A percentile compares a stretch with the other conserved stretches of the same genome.
Evolutionary conservation across 2,888 invertebrate species (phyloP).

Genomic region (Meiosimyza decipiens): DNA sequence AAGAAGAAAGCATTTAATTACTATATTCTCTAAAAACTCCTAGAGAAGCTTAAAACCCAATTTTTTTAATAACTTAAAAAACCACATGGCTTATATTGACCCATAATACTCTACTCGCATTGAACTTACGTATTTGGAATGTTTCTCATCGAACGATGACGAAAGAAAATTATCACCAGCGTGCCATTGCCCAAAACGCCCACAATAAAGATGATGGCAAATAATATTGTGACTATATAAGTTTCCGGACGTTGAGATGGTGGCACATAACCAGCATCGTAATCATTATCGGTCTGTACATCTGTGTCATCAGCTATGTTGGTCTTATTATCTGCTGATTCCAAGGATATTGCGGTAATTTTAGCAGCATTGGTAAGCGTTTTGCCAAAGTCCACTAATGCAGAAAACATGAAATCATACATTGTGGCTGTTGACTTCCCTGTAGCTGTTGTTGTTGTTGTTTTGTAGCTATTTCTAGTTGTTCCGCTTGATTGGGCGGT

Average conservation of each 20-base stretch:
- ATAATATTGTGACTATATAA: slow-evolving; percentile 87
- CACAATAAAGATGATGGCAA: slow-evolving; percentile 85
- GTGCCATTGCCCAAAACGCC: slow-evolving; percentile 92
- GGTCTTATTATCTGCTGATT: slow-evolving; percentile 11
- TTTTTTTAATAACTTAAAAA: background rate
- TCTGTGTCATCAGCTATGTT: background rate
- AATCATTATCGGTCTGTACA: slow-evolving; percentile 26
- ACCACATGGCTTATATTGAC: background rate
- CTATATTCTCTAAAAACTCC: no score
- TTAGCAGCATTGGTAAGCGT: slow-evolving; percentile 32
- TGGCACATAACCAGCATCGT: slow-evolving; percentile 68
- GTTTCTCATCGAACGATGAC: slow-evolving; percentile 88
- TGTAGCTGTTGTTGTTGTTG: background rate
- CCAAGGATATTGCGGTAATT: slow-evolving; percentile 7
- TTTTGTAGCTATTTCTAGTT: background rate
- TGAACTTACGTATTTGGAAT: slow-evolving; percentile 87
- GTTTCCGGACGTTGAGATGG: slow-evolving; percentile 83
- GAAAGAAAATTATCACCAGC: slow-evolving; percentile 83
- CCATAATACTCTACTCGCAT: background rate
- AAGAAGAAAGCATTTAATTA: no score
- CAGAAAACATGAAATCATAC: slow-evolving; percentile 40
- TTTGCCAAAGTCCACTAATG: slow-evolving; percentile 41
- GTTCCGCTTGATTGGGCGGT: no score
- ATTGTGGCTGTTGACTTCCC: slow-evolving; percentile 9
- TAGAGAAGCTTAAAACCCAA: background rate